Evolutionary conservation across 2,113 vertebrate species (phyloP).

Genomic region (Dasyurus viverrinus): DNA sequence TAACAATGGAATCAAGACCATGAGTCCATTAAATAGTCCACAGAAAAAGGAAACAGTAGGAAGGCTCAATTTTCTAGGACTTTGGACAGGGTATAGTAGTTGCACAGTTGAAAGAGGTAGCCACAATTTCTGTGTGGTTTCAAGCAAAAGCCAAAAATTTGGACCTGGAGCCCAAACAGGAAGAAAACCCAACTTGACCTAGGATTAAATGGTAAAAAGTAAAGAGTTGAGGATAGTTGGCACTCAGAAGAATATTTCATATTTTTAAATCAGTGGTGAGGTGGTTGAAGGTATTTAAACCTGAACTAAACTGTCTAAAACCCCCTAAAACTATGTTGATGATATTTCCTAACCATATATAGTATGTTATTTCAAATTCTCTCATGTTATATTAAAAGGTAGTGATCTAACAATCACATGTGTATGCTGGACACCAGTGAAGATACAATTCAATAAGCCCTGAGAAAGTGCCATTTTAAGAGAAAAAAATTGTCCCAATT

Average conservation of each 20-base stretch:
- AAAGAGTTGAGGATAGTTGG: neutral
- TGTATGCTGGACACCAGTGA: neutral
- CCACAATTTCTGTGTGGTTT: neutral
- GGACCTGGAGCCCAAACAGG: neutral
- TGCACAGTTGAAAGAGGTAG: neutral
- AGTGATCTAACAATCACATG: neutral
- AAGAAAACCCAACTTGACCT: neutral
- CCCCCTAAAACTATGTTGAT: neutral
- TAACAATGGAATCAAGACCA: neutral
- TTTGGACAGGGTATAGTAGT: neutral
- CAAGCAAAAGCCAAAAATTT: neutral
- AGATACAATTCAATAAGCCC: neutral
- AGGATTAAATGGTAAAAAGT: neutral
- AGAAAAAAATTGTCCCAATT: neutral
- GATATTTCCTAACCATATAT: neutral
- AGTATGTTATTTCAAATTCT: neutral
- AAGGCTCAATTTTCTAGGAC: neutral
- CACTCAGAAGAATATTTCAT: neutral
- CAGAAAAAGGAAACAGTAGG: neutral
- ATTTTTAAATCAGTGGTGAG: neutral
- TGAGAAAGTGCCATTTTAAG: neutral
- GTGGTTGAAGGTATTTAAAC: neutral
- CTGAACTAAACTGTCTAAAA: neutral
- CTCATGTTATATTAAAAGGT: neutral
- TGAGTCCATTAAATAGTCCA: neutral